Percentiles rank a stretch among this genome's conserved stretches.
These are phyloP conservation scores for Eutolmus rufibarbis DNA, from an alignment of 2,888 invertebrate species.

Conservation along the genomic window DNA sequence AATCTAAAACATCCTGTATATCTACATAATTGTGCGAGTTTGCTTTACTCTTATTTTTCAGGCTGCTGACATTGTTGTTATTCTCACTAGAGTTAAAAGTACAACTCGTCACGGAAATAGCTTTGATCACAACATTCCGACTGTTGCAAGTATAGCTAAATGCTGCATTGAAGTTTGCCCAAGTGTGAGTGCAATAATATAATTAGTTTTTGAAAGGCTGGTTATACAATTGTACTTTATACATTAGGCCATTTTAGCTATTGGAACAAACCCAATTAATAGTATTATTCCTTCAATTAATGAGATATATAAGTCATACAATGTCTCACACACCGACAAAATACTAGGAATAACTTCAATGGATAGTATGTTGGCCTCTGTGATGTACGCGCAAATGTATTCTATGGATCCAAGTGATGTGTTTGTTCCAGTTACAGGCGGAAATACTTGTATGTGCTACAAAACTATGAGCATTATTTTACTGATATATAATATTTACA, in stretches of 20 bases:
- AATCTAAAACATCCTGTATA: no score
- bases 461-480: not conserved
- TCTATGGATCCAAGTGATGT: constrained; percentile 47
- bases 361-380: constrained; percentile 48
- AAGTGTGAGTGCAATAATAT: constrained; percentile 38
- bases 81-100: constrained; percentile 42
- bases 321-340: constrained; percentile 46
- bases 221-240: not conserved
- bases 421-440: constrained; percentile 49
- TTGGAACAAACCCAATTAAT: constrained; percentile 49
- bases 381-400: constrained; percentile 44
- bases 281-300: constrained; percentile 47
- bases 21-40: no score
- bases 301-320: constrained; percentile 46
- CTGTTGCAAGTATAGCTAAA: constrained; percentile 48
- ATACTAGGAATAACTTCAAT: constrained; percentile 49
- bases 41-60: not conserved
- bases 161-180: constrained; percentile 50
- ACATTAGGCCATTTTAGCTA: constrained; percentile 47
- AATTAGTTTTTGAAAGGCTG: not conserved
- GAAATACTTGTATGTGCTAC: constrained; percentile 46
- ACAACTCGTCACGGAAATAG: not conserved
- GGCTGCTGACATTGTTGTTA: constrained; percentile 46
- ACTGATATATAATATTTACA: not conserved
- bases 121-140: constrained; percentile 48